Conservation (phyloP, 2,113 vertebrate genomes). For the Laticauda colubrina region DNA sequence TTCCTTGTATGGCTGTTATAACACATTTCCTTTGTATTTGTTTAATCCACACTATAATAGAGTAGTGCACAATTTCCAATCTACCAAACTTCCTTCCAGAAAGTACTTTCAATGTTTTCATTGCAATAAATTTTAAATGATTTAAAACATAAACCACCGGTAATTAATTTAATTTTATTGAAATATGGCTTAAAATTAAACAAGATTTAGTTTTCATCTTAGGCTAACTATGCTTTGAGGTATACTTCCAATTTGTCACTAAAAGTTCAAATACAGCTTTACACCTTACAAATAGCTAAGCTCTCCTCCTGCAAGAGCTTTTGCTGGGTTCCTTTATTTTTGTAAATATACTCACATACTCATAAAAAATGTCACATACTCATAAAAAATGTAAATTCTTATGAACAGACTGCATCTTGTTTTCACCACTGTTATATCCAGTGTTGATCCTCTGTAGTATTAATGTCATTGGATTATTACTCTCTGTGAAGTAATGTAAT, state of each 20-base stretch:
- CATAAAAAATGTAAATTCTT: not conserved
- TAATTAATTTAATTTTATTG: not conserved
- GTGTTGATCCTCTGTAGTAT: not conserved
- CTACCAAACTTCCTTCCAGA: not conserved
- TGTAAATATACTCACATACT: not conserved
- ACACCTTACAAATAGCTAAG: not conserved
- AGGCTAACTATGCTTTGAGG: not conserved
- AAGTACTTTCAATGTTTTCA: not conserved
- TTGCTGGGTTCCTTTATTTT: not conserved
- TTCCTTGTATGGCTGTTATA: not conserved
- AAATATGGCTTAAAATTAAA: not conserved
- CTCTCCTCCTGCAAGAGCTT: not conserved
- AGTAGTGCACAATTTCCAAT: not conserved
- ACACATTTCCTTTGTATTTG: not conserved
- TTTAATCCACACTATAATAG: not conserved
- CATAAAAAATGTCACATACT: not conserved
- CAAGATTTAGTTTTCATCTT: not conserved
- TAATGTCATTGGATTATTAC: not conserved
- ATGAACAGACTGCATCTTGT: not conserved
- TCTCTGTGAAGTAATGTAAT: not conserved
- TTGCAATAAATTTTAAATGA: not conserved
- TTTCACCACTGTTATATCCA: not conserved
- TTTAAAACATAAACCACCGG: not conserved
- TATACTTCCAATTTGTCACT: not conserved
- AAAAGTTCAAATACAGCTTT: not conserved